These are phyloP conservation scores for Lonchura striata DNA, from an alignment of 2,113 vertebrate species.

Conservation along the genomic window DNA sequence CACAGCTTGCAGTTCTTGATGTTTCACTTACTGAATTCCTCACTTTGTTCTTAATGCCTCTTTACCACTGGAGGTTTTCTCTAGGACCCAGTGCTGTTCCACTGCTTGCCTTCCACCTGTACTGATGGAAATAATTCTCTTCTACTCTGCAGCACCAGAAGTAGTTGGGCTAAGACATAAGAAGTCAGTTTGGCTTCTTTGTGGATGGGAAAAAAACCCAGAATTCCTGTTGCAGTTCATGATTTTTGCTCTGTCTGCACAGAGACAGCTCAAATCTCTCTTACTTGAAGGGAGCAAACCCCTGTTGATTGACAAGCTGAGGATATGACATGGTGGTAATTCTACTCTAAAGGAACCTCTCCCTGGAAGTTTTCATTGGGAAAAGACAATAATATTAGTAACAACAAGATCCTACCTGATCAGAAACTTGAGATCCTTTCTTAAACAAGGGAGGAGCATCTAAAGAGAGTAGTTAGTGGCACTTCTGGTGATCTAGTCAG, in stretches of 20 bases:
- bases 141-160: neutral
- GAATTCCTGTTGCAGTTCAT: neutral
- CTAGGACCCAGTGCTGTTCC: neutral
- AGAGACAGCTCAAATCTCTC: neutral
- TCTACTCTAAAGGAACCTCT: neutral
- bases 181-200: neutral
- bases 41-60: neutral
- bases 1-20: neutral
- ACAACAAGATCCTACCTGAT: neutral
- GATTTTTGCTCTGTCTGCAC: neutral
- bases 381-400: neutral
- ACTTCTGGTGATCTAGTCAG: neutral
- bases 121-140: neutral
- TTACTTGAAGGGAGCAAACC: neutral
- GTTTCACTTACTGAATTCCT: neutral
- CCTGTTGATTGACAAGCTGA: neutral
- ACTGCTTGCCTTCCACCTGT: neutral
- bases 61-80: neutral
- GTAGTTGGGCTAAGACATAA: neutral
- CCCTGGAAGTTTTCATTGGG: neutral
- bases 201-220: neutral
- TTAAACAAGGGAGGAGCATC: neutral
- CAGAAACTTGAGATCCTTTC: neutral
- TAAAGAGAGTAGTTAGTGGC: neutral
- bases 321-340: neutral